A percentile compares a stretch with the other conserved stretches of the same genome.
Conservation (phyloP, 1,140 invertebrate genomes). For the Leptopilina clavipes region DNA sequence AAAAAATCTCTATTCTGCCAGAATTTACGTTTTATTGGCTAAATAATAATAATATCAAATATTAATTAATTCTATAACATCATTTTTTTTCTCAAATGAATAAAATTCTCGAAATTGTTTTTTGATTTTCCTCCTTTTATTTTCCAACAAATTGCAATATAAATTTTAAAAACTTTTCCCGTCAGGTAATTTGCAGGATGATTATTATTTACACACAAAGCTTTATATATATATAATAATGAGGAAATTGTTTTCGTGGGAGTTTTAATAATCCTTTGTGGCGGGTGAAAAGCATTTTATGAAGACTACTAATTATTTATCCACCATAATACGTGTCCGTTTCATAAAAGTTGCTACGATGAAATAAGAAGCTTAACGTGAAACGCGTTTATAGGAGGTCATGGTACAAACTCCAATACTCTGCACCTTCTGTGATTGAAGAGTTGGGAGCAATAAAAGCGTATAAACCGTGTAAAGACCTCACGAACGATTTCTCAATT, state of each 20-base stretch:
- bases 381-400: slow-evolving; percentile 2
- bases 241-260: background rate
- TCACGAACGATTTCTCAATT: slow-evolving; percentile 30
- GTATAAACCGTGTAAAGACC: slow-evolving; percentile 24
- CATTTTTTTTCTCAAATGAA: too few relatives aligned
- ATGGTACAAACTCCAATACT: background rate
- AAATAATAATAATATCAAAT: too few relatives aligned
- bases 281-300: background rate
- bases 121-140: too few relatives aligned
- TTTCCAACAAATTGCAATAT: background rate
- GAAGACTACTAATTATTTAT: slow-evolving; percentile 6
- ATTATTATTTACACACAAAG: background rate
- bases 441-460: slow-evolving; percentile 31
- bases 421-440: slow-evolving; percentile 8
- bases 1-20: too few relatives aligned
- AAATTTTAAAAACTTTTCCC: background rate
- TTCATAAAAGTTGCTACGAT: slow-evolving; percentile 9
- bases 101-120: too few relatives aligned
- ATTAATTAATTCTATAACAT: too few relatives aligned
- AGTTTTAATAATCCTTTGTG: background rate
- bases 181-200: background rate
- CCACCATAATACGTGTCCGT: background rate
- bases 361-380: slow-evolving; percentile 7
- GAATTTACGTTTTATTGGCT: too few relatives aligned
- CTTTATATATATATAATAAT: too few relatives aligned